Evolutionary conservation across 2,113 vertebrate species (phyloP), one percentile per base, ranked within the genome.

Genomic region (Prunella fulvescens): DNA sequence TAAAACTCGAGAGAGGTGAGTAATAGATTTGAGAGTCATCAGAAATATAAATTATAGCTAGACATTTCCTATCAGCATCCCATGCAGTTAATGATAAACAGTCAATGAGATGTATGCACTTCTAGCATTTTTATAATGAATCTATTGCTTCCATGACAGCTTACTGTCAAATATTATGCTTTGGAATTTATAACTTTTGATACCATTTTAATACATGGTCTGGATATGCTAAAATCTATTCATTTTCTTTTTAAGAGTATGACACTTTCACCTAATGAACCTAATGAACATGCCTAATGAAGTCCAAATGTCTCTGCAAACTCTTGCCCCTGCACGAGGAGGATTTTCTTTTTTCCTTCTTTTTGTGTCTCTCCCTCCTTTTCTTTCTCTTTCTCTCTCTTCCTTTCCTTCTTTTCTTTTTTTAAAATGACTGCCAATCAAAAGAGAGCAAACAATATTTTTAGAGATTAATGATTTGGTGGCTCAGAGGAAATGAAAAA

Each of bases 31-130:
- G 97, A 97, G 97, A 98, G 96, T 96, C 96, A 93, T 96, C 93
- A 96, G 93, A 98, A 97, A 98, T 97, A 98, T 98, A 98, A 98
- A 98, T 98, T 98, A 98, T 97, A 97, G 92, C 91, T 91, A 97
- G 97, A 97, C 97, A 97, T 93, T 97, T 98, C 95, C 96, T 98
- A 98, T 98, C 97, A 97, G 92, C 96, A 97, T 94, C 95, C 95
- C 58, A 71, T 95, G 93, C 93, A 94, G 96, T 97, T 98, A 98
- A 98, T 98, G 97, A 98, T 98, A 98, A 98, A 97, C 97, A 98
- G 97, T 98, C 98, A 97, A 96, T 96, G 97, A 97, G 96, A 97
- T 97, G 96, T 97, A 97, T 97, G 97, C 97, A 97, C 97, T 95
- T 96, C 96, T 96, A 98, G 96, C 96, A 96, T 97, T 97, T 98